phyloP scores from a whole-genome alignment of 2,888 invertebrate species.

The Siphlonurus alternatus region DNA sequence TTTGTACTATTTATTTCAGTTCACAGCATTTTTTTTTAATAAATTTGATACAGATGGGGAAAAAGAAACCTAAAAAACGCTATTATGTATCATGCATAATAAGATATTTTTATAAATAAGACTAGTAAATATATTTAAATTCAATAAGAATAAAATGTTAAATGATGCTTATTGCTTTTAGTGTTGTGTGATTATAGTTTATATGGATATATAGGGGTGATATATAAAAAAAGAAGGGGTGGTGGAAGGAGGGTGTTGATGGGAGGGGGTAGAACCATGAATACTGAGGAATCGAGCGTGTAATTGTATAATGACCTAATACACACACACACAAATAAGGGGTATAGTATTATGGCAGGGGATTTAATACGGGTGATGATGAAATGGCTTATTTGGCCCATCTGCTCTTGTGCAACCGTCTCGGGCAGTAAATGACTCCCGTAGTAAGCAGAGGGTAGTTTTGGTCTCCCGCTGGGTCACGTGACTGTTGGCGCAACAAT shows the following conservation, averaged over 20 bases:
- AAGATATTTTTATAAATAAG: background rate
- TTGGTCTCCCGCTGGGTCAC: background rate
- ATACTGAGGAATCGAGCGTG: constrained; percentile 3
- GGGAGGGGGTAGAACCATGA: background rate
- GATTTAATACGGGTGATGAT: background rate
- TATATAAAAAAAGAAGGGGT: background rate
- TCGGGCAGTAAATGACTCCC: background rate
- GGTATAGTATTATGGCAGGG: background rate
- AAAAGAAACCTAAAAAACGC: too few relatives aligned
- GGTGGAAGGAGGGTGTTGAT: background rate
- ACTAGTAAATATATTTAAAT: background rate
- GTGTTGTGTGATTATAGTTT: background rate
- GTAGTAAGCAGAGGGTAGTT: background rate
- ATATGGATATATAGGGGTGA: background rate
- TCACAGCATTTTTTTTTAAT: too few relatives aligned
- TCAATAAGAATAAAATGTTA: background rate
- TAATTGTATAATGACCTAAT: constrained; percentile 4
- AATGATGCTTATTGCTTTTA: background rate
- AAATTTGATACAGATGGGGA: too few relatives aligned
- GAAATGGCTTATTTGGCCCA: background rate
- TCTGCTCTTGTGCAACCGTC: background rate
- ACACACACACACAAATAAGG: constrained; percentile 2
- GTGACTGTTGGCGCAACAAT: background rate
- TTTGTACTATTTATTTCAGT: too few relatives aligned
- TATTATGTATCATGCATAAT: too few relatives aligned